Base-by-base conservation (phyloP, 2,888 invertebrate genomes). In the Erebia palarica region DNA sequence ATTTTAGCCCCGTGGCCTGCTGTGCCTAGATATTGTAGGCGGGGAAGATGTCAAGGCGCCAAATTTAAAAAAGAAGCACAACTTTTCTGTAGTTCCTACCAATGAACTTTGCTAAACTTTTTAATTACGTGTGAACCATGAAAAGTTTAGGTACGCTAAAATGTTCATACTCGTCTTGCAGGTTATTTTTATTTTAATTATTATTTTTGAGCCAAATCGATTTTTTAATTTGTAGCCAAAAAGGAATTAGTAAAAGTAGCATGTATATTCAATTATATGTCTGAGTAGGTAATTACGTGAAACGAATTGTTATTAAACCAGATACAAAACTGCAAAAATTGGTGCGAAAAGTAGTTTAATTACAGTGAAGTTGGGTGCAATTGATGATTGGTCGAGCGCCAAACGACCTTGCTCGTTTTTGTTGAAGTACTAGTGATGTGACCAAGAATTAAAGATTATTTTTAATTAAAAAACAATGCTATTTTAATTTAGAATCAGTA, bases 401-500 rank as follows among this genome's bases (percentile, higher is more conserved):
- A 70, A 82, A 84, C 84, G 86, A 86, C 88, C 88, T 90, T 90
- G 91, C 83, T 86, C 10, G 7, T 87, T 86, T 84, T 79, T 83
- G 77, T 75, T 18, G 18, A 11, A 57, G 55, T 57, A 9, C 7
- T 86, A 90, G 90, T 80, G 89, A 78, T 82, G 89, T 75, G 0
- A 57, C 9, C 18, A 11, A 27, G 42, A 64, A 68, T 59, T 18
- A 51, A 16, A 51, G 21, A 63, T n/a, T 42, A 36, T 61, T 13
- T 18, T 14, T 18, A 9, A 18, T n/a, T 18, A 3, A 18, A 16
- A 18, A 4, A 18, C 3, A 18, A 18, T 10, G 3, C 10, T 18
- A 16, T n/a, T n/a, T n/a, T n/a, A n/a, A n/a, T n/a, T n/a, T n/a
- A n/a, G n/a, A n/a, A n/a, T n/a, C n/a, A n/a, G n/a, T n/a, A n/a